These are phyloP conservation scores for Clytia hemisphaerica DNA, from an alignment of 30 jellyfish, hydroid and myxozoan species.

Conservation along the genomic window DNA sequence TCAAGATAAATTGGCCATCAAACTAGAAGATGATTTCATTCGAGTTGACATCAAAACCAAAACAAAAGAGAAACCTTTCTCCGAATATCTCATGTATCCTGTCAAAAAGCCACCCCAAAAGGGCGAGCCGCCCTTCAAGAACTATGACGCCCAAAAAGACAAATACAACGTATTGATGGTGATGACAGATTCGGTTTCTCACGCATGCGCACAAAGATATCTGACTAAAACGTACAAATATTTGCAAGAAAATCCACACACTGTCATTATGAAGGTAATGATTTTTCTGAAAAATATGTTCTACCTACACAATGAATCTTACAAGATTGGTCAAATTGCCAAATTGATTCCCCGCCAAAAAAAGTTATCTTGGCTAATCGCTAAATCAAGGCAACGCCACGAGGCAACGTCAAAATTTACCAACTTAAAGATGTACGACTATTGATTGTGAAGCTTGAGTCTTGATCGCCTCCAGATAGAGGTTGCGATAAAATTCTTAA, in stretches of 20 bases:
- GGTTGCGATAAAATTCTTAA: constrained; percentile 33
- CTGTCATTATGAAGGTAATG: background rate
- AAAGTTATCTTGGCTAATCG: no score
- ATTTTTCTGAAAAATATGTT: constrained; percentile 6
- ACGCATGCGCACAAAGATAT: constrained; percentile 48
- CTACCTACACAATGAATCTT: constrained; percentile 30
- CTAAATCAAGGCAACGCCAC: no score
- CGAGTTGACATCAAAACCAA: background rate
- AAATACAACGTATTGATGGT: constrained; percentile 41
- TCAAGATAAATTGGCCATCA: no score
- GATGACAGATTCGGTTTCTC: constrained; percentile 64
- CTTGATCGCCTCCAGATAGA: no score
- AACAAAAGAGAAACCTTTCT: background rate
- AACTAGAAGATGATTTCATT: no score
- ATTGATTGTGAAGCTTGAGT: constrained; percentile 36
- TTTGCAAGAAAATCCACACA: constrained; percentile 1
- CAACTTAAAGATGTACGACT: constrained; percentile 50
- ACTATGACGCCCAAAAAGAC: background rate
- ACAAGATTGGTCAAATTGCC: no score
- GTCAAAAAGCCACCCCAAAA: constrained; percentile 12
- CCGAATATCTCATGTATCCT: constrained; percentile 25
- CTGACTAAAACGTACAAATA: constrained; percentile 28
- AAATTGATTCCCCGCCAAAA: no score
- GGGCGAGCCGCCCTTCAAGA: constrained; percentile 21
- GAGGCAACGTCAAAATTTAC: constrained; percentile 21